Base-by-base conservation (phyloP, 1,140 invertebrate species). In the Drosophila arawakana region DNA sequence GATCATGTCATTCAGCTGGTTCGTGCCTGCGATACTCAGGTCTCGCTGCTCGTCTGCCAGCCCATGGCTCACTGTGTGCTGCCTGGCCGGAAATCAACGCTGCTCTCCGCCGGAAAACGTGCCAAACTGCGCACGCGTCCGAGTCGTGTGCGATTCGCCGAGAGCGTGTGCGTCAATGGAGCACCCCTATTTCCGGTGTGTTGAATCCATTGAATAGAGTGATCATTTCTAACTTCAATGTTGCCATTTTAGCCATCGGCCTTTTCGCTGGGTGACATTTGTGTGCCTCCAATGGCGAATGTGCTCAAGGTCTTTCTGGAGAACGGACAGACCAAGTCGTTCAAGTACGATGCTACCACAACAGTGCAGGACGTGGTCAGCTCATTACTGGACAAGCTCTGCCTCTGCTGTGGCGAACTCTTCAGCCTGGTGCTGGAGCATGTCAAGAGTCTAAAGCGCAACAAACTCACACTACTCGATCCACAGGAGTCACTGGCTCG, bases 311-410 rank as follows among this genome's bases (percentile, higher is more conserved):
- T 97, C 39, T 98, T 98, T 91, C 93, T 98, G 25, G 98, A 98
- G 93, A 98, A 98, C 92, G 97, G 97, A 3, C 97, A 98, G 93
- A 98, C 97, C 3, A 98, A 98, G 92, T 98, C 97, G n/a, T 98
- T 98, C 93, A 98, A 98, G 92, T 98, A 98, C 91, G 97, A 98
- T 93, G 95, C 95, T 25, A 96, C 95, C 54, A 98, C 97, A 11
- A 97, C 96, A 3, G 97, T 98, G 1, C 92, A 92, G 76, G 97
- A 98, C 93, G 97, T 98, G 52, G 94, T 98, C 7, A 94, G 95
- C 61, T 97, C 96, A 9, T 93, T 98, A 55, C 95, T 97, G 91
- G 96, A 97, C 82, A 98, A 98, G 92, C 93, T 98, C 15, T 96
- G 96, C 68, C 95, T 98, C 63, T 95, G 94, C 55, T 95, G 95